Percentiles rank a stretch among this genome's conserved stretches.
Conservation (phyloP, 1,140 invertebrate species). For the Coboldia fuscipes region DNA sequence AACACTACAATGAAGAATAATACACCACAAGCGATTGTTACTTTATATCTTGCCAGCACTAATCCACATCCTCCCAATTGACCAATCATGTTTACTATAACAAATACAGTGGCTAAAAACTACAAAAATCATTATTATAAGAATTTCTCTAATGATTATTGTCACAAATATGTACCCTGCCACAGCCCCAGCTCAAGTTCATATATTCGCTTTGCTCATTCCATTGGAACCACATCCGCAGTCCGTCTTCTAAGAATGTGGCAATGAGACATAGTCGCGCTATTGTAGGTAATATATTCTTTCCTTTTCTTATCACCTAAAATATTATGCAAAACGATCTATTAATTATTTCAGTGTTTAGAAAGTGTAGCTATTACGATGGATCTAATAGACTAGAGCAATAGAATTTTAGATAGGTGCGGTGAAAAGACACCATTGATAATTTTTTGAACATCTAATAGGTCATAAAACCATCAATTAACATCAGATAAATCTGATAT, state of each 20-base stretch:
- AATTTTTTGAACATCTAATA: too few relatives aligned
- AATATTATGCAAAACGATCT: too few relatives aligned
- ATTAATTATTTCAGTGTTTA: neutral
- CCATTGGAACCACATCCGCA: slow-evolving; percentile 99
- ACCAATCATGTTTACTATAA: slow-evolving; percentile 81
- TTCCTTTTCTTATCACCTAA: slow-evolving; percentile 79
- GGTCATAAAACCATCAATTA: too few relatives aligned
- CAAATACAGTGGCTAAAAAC: slow-evolving; percentile 71
- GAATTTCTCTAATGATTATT: slow-evolving; percentile 31
- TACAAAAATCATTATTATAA: slow-evolving; percentile 7
- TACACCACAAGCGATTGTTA: slow-evolving; percentile 83
- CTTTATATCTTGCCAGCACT: slow-evolving; percentile 81
- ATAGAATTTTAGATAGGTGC: neutral
- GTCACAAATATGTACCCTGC: slow-evolving; percentile 64
- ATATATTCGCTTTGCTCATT: slow-evolving; percentile 94
- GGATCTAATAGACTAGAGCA: neutral
- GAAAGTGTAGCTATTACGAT: too few relatives aligned
- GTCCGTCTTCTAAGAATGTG: slow-evolving; percentile 97
- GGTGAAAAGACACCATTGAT: too few relatives aligned
- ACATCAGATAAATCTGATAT: too few relatives aligned
- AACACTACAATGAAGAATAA: slow-evolving; percentile 92
- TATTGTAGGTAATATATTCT: slow-evolving; percentile 84
- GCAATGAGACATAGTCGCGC: slow-evolving; percentile 94
- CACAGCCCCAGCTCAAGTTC: slow-evolving; percentile 95
- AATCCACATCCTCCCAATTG: slow-evolving; percentile 90